Percentiles rank a stretch among this genome's conserved stretches.
phyloP scores from a whole-genome alignment of 1,140 invertebrate species.

The Venustaconcha ellipsiformis region DNA sequence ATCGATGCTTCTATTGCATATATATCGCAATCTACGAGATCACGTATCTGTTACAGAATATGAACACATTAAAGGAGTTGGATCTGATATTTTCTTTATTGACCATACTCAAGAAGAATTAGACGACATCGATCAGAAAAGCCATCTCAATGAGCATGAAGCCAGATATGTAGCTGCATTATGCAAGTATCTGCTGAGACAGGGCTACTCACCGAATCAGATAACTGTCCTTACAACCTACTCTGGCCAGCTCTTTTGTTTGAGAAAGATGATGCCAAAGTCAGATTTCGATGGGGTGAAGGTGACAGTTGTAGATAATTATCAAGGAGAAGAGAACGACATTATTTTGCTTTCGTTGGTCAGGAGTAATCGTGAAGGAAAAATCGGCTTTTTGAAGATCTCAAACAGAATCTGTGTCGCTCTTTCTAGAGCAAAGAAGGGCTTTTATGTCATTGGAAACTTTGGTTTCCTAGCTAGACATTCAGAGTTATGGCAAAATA shows the following conservation, averaged over 20 bases:
- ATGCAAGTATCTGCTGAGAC: slow-evolving; percentile 63
- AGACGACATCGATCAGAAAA: slow-evolving; percentile 32
- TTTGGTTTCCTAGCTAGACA: slow-evolving; percentile 72
- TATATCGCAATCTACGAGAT: slow-evolving; percentile 65
- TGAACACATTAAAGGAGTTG: slow-evolving; percentile 62
- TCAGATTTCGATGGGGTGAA: slow-evolving; percentile 44
- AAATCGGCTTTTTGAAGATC: slow-evolving; percentile 82
- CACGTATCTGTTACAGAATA: slow-evolving; percentile 51
- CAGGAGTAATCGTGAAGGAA: slow-evolving; percentile 74
- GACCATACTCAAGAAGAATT: slow-evolving; percentile 59
- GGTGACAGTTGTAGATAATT: slow-evolving; percentile 81
- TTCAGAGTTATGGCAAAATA: slow-evolving; percentile 67
- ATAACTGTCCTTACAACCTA: slow-evolving; percentile 69
- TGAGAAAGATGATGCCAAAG: slow-evolving; percentile 57
- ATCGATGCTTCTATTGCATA: slow-evolving; percentile 60
- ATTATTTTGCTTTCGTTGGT: slow-evolving; percentile 88
- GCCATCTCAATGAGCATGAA: slow-evolving; percentile 64
- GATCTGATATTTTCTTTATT: slow-evolving; percentile 65
- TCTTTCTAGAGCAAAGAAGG: slow-evolving; percentile 83
- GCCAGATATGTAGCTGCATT: slow-evolving; percentile 56
- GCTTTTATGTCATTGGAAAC: slow-evolving; percentile 79
- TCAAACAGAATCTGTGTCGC: slow-evolving; percentile 87
- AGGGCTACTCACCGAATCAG: slow-evolving; percentile 58
- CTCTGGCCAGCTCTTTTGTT: slow-evolving; percentile 56
- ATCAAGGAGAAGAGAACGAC: slow-evolving; percentile 83